Conservation (phyloP, 2,113 vertebrate genomes). For the Gnathonemus echidnorhynchus region DNA sequence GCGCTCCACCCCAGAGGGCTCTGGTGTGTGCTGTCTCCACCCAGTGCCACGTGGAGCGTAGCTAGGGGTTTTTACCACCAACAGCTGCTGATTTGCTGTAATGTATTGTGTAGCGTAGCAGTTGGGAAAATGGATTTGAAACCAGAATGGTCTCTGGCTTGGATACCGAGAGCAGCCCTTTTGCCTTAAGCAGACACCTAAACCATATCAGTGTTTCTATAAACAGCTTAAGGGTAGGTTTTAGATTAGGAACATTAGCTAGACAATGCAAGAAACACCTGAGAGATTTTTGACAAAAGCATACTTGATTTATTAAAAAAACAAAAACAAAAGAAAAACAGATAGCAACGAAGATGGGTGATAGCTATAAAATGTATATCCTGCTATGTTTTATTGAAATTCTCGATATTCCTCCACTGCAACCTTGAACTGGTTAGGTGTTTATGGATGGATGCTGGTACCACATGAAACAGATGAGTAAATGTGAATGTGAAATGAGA, state of each 20-base stretch:
- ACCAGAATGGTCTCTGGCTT: neutral
- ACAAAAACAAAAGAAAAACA: neutral
- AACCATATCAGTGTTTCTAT: neutral
- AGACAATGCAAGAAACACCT: neutral
- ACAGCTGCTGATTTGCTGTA: neutral
- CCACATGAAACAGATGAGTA: constrained; percentile 59
- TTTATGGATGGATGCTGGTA: no score
- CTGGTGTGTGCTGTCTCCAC: constrained; percentile 58
- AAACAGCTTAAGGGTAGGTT: neutral
- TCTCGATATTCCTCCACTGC: neutral
- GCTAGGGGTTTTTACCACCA: neutral
- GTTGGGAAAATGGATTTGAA: neutral
- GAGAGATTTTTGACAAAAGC: neutral
- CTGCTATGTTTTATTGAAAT: neutral
- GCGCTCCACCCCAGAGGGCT: constrained; percentile 90
- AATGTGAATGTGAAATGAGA: no score
- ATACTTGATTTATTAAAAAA: neutral
- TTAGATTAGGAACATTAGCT: neutral
- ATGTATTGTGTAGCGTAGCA: neutral
- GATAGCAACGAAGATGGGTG: neutral
- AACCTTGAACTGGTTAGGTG: neutral
- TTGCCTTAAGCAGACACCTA: neutral
- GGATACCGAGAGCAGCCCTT: no score
- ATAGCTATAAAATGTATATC: neutral
- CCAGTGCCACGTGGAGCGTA: neutral